phyloP scores from a whole-genome alignment of 2,113 vertebrate genomes.

The Equus przewalskii region DNA sequence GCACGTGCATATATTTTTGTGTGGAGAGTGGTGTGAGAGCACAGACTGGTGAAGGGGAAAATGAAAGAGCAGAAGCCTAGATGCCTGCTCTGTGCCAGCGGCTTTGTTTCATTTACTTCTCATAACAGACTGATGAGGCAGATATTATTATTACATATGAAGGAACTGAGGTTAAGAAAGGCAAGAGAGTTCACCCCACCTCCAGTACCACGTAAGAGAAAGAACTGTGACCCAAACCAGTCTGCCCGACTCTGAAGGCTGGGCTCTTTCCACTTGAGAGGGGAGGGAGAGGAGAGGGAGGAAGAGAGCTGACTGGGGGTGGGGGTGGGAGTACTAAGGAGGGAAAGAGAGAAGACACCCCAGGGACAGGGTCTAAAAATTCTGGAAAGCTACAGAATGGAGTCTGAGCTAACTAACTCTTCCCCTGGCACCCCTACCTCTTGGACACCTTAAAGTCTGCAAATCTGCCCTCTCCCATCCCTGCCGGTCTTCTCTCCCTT shows the following conservation, averaged over 20 bases:
- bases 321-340: background rate
- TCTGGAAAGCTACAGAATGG: background rate
- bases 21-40: background rate
- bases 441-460: too few species aligned
- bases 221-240: background rate
- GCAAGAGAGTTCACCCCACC: background rate
- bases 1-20: background rate
- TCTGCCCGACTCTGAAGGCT: background rate
- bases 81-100: background rate
- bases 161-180: background rate
- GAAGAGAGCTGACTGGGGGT: background rate
- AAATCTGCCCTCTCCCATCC: background rate
- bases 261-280: background rate
- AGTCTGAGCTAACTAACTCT: background rate
- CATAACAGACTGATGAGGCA: background rate
- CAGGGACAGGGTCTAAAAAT: background rate
- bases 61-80: background rate
- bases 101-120: background rate
- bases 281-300: background rate
- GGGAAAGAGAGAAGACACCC: background rate
- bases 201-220: background rate
- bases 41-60: background rate
- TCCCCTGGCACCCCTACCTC: too few species aligned
- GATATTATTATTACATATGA: background rate
- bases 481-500: background rate